Evolutionary conservation across 2,113 vertebrate genomes (phyloP), one percentile per base, ranked within the genome.

Genomic region (Bos javanicus): DNA sequence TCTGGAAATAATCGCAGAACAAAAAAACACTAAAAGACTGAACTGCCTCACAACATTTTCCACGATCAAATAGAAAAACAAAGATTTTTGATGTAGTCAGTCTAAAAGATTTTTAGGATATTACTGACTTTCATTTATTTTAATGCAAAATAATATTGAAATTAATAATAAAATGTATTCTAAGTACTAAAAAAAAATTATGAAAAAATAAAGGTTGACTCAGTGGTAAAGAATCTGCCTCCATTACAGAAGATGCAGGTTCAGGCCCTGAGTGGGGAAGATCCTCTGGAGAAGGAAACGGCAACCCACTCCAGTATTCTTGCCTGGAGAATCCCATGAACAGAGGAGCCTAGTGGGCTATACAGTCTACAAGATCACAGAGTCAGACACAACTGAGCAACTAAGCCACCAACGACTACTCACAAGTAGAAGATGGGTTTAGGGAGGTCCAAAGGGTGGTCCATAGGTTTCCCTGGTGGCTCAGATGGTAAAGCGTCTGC

Each of bases 401-500:
- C 15, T n/a, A 17, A 23, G 9, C 30, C 62, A 67, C 33, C 62
- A n/a, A 17, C 0, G 1, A n/a, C 62, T 67, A 17, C 4, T 17
- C 62, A 67, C 62, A 62, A 30, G 28, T 62, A 62, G 60, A 30
- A 30, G 6, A n/a, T n/a, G 16, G 7, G 33, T 17, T 8, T 8
- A 9, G 2, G 15, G 30, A n/a, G 30, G 62, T n/a, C 59, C 59
- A 60, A 26, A 60, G 26, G 26, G 5, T 28, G 26, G 26, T 28
- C 30, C 62, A 64, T 16, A 6, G 15, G 15, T 3, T 64, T 33
- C 62, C 30, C 30, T 17, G 62, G 3, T 3, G 7, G 30, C 15
- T 17, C 30, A 17, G 30, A 2, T 0, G 30, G 30, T n/a, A n/a
- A 17, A n/a, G 62, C 4, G 3, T 2, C 30, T 1, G 6, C 62